Evolutionary conservation across 2,797 vertebrate genomes (phyloP).

Genomic region (Discoglossus pictus): DNA sequence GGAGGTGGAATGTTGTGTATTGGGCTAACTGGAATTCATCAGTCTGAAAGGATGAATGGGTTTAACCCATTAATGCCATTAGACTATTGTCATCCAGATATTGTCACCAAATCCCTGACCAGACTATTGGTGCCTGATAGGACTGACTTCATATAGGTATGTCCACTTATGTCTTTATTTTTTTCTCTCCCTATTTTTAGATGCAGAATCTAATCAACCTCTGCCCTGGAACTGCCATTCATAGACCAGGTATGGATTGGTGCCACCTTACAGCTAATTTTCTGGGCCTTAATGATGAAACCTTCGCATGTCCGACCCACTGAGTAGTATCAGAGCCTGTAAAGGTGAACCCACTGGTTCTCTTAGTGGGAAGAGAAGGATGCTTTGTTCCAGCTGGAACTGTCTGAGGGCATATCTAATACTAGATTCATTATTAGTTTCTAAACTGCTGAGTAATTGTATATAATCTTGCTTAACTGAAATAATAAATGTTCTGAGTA

Average conservation of each 20-base stretch:
- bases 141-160: too few relatives aligned
- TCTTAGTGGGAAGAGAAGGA: constrained; percentile 75
- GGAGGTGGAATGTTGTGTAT: too few relatives aligned
- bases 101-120: constrained; percentile 76
- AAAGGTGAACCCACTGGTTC: constrained; percentile 91
- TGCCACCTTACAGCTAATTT: background rate
- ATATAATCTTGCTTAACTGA: too few relatives aligned
- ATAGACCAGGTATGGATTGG: background rate
- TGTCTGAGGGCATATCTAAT: too few relatives aligned
- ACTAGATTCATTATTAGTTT: too few relatives aligned
- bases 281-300: constrained; percentile 73
- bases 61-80: constrained; percentile 61
- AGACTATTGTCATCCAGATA: constrained; percentile 45
- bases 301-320: constrained; percentile 73
- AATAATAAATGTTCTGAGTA: too few relatives aligned
- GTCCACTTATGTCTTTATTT: too few relatives aligned
- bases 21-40: background rate
- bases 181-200: background rate
- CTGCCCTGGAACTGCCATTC: too few relatives aligned
- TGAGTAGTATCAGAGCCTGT: constrained; percentile 80
- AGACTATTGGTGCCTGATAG: constrained; percentile 23
- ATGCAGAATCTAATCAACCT: background rate
- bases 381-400: constrained; percentile 78
- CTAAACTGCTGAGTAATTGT: too few relatives aligned
- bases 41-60: constrained; percentile 70